Evolutionary conservation across 2,113 vertebrate genomes (phyloP).

Genomic region (Propithecus coquereli): DNA sequence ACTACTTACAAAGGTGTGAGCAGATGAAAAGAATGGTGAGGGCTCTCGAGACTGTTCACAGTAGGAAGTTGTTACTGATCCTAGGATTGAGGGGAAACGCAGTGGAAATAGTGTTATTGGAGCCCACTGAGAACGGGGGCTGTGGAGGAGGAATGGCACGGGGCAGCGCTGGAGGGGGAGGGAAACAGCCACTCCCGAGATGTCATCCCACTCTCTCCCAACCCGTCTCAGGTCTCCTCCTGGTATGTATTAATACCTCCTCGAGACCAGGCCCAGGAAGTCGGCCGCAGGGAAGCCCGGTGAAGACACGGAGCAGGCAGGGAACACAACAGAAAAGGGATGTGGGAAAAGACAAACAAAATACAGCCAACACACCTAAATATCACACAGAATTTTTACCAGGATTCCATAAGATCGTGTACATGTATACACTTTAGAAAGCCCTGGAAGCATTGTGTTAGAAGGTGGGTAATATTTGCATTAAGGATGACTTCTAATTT

Average conservation of each 20-base stretch:
- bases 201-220: rapidly evolving
- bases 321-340: neutral
- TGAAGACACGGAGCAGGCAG: neutral
- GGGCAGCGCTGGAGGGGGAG: rapidly evolving
- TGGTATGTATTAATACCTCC: no score
- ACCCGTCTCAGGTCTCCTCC: rapidly evolving
- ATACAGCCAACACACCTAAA: no score
- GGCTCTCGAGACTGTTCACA: rapidly evolving
- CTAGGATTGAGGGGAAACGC: no score
- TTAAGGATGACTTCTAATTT: neutral
- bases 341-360: neutral
- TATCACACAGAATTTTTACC: rapidly evolving
- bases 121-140: neutral
- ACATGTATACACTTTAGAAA: neutral
- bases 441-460: neutral
- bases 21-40: neutral
- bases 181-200: neutral
- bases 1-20: neutral
- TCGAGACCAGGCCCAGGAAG: neutral
- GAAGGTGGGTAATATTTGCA: neutral
- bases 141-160: rapidly evolving
- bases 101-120: rapidly evolving
- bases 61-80: neutral
- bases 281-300: no score
- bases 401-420: neutral